A percentile compares a stretch with the other conserved stretches of the same genome.
Evolutionary conservation across 2,888 invertebrate species (phyloP).

Genomic region (Frankliniella intonsa): DNA sequence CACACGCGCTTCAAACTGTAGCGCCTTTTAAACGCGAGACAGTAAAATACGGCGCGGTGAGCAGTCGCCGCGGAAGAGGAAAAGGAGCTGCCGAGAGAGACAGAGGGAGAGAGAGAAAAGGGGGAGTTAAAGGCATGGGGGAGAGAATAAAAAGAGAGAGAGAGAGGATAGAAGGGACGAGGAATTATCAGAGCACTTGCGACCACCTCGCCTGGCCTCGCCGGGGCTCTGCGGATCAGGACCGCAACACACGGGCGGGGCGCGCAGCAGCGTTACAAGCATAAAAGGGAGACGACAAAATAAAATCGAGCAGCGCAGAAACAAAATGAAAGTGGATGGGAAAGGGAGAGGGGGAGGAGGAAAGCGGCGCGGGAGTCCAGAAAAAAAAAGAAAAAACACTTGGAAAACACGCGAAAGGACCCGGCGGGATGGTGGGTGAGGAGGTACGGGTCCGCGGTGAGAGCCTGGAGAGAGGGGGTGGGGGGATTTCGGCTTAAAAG

Average conservation of each 20-base stretch:
- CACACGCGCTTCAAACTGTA: no score
- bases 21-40: no score
- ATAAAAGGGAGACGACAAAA: no score
- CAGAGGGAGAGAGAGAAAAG: neutral
- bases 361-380: neutral
- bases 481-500: no score
- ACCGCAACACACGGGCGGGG: constrained; percentile 5
- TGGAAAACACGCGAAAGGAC: neutral
- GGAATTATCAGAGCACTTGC: neutral
- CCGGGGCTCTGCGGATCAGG: neutral
- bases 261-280: neutral
- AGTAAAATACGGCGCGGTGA: no score
- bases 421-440: no score
- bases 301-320: neutral
- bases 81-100: neutral
- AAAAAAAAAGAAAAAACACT: neutral
- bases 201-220: neutral
- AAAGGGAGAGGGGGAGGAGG: neutral
- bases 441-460: no score
- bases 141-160: neutral
- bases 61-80: no score
- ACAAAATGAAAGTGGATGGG: neutral
- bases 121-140: neutral
- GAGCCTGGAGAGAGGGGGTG: no score
- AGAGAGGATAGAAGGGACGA: neutral